Evolutionary conservation across 2,113 vertebrate genomes (phyloP), one percentile per base, ranked within the genome.

Genomic region (Furnarius figulus): DNA sequence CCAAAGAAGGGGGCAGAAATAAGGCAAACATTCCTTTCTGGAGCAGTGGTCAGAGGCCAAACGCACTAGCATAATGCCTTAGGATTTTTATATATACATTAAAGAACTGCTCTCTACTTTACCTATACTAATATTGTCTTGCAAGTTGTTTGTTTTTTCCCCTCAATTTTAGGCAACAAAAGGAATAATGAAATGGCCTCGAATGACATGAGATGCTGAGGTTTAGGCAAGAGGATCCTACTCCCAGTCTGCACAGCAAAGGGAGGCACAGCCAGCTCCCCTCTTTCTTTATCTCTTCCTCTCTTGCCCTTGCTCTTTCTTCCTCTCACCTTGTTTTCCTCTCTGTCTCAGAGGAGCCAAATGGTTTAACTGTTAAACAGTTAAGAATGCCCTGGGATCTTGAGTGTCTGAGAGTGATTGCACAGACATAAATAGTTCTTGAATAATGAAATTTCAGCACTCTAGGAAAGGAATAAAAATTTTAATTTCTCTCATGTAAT

Each of bases 211-310:
- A 65, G 9, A 56, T 80, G 28, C 10, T 5, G 3, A 66, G 4
- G 10, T 58, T 86, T 62, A 58, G 31, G 19, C 28, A 73, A 86
- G 8, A 86, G 40, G 12, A 50, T 85, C 5, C 31, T 11, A 24
- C 2, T 1, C 5, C 5, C 2, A 21, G 12, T 15, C 25, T 6
- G 2, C 22, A 46, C 7, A 89, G 7, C 22, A 71, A 74, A 30
- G 12, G 19, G n/a, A 39, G 12, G 8, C 19, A 52, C 44, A 62
- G 21, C 5, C n/a, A 70, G 5, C 12, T 77, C 22, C 9, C 2
- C 6, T 24, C 20, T 49, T 40, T 55, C 14, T 86, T 72, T 25
- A 12, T 25, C 3, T 85, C 47, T 81, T 61, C 37, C 18, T 78
- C 33, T 61, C 18, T 42, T 68, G 12, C 33, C 42, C 10, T 27